Evolutionary conservation across 1,140 invertebrate species (phyloP), one percentile per base, ranked within the genome.

Genomic region (Drosophila prosaltans): DNA sequence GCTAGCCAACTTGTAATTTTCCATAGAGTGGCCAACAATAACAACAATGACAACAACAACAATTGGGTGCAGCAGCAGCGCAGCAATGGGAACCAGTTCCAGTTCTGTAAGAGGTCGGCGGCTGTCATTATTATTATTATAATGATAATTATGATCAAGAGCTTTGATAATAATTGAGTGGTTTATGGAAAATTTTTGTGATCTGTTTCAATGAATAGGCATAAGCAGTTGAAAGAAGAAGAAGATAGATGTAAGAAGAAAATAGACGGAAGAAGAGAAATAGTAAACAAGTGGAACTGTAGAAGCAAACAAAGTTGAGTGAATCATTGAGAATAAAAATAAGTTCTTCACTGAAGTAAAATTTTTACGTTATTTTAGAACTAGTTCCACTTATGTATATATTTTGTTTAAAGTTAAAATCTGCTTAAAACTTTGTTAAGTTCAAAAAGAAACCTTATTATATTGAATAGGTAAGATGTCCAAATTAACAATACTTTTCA

Each of bases 21-120:
- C 76, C 79, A 88, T 78, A 71, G 39, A 75, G 55, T 10, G 8
- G 5, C 16, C 4, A 30, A 30, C 3, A 36, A 36, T 7, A 36
- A 36, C 32, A 36, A 36, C 32, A 30, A 30, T 4, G 4, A 30
- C 28, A 36, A 36, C 6, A 36, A 36, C 32, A 51, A 26, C 72
- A 69, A 69, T 86, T 59, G 74, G 69, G 39, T 85, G 81, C 80
- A 80, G 59, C n/a, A 21, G 32, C 41, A 63, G 74, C 21, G 16
- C 16, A 16, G 32, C 41, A 63, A 70, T 7, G 45, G 45, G 45
- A 51, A 51, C 45, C 45, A 51, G 45, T 51, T 51, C 83, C 83
- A 86, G 83, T 86, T 86, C 84, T 83, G 48, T 77, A 55, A 86
- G 73, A 88, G 83, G 80, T 82, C 69, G 66, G 26, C 63, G 55